A percentile compares a stretch with the other conserved stretches of the same genome.
These are phyloP conservation scores for Taphrorychus bicolor DNA, from an alignment of 2,888 invertebrate genomes.

Conservation along the genomic window DNA sequence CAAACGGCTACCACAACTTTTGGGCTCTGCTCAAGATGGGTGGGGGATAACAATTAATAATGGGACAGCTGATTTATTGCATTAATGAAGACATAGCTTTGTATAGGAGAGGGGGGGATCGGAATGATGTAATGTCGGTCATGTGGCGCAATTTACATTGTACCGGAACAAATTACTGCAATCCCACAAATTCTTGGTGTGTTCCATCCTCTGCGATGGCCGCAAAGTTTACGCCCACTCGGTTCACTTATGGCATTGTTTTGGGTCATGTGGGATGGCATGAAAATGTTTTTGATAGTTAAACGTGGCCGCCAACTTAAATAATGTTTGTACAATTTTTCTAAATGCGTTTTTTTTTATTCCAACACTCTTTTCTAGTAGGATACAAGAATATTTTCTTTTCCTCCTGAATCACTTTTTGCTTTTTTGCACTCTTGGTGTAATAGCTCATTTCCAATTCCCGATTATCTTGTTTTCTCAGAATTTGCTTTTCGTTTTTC, in stretches of 20 bases:
- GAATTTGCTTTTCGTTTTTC: too few relatives aligned
- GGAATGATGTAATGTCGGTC: background rate
- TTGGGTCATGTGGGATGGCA: background rate
- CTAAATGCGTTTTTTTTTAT: too few relatives aligned
- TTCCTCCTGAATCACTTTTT: too few relatives aligned
- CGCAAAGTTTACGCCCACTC: conserved; percentile 35
- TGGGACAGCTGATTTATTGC: background rate
- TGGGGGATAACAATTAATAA: conserved; percentile 12
- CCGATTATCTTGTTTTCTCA: too few relatives aligned
- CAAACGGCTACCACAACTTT: conserved; percentile 35
- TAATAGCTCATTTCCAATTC: too few relatives aligned
- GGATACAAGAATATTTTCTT: too few relatives aligned
- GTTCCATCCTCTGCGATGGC: conserved; percentile 31
- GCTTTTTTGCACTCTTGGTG: too few relatives aligned
- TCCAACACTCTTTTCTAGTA: too few relatives aligned
- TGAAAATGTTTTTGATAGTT: too few relatives aligned
- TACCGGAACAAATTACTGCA: conserved; percentile 38
- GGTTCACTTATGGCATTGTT: background rate
- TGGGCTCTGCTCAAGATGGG: conserved; percentile 13
- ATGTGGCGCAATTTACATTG: background rate
- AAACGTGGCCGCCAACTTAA: too few relatives aligned
- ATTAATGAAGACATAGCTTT: background rate
- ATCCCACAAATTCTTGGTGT: conserved; percentile 34
- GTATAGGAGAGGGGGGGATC: too few relatives aligned
- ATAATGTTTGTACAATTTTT: too few relatives aligned